These are phyloP conservation scores for Rafetus swinhoei DNA, from an alignment of 2,113 vertebrate species.

Conservation along the genomic window DNA sequence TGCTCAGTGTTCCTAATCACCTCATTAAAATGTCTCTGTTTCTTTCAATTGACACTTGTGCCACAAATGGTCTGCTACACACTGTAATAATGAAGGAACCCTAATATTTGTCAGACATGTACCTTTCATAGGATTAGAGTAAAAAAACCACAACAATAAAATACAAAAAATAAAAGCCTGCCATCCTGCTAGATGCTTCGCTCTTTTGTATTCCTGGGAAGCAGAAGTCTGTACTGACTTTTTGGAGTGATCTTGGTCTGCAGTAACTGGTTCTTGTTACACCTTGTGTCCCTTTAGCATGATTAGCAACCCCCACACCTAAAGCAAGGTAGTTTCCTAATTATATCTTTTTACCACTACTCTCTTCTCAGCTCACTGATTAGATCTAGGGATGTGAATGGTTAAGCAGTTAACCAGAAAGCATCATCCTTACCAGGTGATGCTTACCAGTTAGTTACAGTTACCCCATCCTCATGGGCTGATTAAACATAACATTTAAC, in stretches of 20 bases:
- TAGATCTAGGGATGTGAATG: too few species aligned
- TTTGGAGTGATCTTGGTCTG: background rate
- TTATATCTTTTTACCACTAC: background rate
- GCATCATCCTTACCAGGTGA: too few species aligned
- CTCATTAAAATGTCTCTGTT: background rate
- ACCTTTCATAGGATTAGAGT: background rate
- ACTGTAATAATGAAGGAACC: background rate
- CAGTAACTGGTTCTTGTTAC: background rate
- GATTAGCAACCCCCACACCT: background rate
- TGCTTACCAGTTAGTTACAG: too few species aligned
- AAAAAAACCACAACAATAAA: background rate
- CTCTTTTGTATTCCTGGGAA: background rate
- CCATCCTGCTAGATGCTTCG: background rate
- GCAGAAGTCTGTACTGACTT: background rate
- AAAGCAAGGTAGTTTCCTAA: background rate
- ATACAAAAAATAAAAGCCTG: background rate
- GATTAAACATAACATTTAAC: too few species aligned
- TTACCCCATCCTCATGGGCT: too few species aligned
- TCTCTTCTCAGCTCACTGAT: background rate
- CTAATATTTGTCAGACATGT: background rate
- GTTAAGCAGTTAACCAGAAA: too few species aligned
- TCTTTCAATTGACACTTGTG: background rate
- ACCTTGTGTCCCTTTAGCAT: background rate
- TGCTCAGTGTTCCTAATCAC: background rate
- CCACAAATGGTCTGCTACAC: background rate